phyloP scores from a whole-genome alignment of 2,888 invertebrate genomes.

The Drosophila neotestacea region DNA sequence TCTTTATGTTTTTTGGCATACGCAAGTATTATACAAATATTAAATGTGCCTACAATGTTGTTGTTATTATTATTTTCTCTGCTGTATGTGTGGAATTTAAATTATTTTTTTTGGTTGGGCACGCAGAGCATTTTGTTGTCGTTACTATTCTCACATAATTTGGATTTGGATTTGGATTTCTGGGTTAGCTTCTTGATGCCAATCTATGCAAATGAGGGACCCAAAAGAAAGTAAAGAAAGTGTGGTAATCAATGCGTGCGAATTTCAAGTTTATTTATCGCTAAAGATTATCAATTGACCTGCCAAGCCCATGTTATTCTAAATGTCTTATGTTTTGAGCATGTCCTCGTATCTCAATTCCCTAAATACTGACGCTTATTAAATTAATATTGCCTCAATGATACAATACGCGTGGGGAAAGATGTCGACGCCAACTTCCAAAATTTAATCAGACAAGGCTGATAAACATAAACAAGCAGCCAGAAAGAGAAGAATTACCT shows the following conservation, averaged over 20 bases:
- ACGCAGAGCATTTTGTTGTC: conserved; percentile 1
- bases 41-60: conserved; percentile 30
- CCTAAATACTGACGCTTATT: conserved; percentile 37
- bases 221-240: conserved; percentile 58
- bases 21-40: conserved; percentile 55
- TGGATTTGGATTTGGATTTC: conserved; percentile 18
- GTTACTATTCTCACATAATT: conserved; percentile 34
- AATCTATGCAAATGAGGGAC: conserved; percentile 60
- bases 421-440: neutral
- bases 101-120: conserved; percentile 49
- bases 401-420: neutral
- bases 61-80: conserved; percentile 23
- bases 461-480: neutral
- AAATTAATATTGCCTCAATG: conserved; percentile 14
- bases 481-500: neutral
- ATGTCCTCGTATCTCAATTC: conserved; percentile 26
- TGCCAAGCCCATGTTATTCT: conserved; percentile 8
- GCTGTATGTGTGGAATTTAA: conserved; percentile 70
- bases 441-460: neutral
- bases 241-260: conserved; percentile 53
- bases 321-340: neutral
- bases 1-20: conserved; percentile 23
- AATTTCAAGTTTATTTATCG: conserved; percentile 31
- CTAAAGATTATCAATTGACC: conserved; percentile 4
- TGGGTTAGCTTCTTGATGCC: conserved; percentile 40